Conservation (phyloP, 2,888 invertebrate species). For the Pimpla rufipes region DNA sequence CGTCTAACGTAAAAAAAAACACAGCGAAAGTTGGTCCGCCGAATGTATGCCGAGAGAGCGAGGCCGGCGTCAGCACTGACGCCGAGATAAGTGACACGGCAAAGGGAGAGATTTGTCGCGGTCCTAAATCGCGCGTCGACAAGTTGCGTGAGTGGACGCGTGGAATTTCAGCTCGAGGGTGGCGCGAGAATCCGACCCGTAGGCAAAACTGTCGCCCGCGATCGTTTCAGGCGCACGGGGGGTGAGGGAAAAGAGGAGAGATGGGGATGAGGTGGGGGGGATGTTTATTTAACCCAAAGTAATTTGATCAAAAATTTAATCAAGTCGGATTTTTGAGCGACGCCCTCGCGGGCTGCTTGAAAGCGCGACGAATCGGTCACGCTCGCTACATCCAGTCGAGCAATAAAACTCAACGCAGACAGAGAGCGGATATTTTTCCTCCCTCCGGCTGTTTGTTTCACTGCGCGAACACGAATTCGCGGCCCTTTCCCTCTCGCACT, state of each 20-base stretch:
- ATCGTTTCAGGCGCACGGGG: conserved; percentile 12
- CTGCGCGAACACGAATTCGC: conserved; percentile 75
- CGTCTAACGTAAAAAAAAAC: too few species aligned
- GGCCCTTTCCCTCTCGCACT: conserved; percentile 74
- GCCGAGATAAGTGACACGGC: conserved; percentile 62
- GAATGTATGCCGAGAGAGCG: neutral
- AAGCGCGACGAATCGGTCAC: conserved; percentile 82
- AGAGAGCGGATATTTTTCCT: conserved; percentile 44
- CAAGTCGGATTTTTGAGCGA: conserved; percentile 84
- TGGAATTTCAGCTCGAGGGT: conserved; percentile 75
- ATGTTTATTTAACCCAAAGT: conserved; percentile 85
- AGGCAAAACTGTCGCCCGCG: conserved; percentile 32
- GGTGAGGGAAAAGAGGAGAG: too few species aligned
- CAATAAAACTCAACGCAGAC: conserved; percentile 80
- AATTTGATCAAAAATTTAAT: conserved; percentile 86
- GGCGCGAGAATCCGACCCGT: neutral
- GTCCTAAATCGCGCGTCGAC: conserved; percentile 68
- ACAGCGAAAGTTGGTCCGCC: too few species aligned
- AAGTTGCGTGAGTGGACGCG: conserved; percentile 75
- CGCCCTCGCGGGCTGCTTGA: conserved; percentile 64
- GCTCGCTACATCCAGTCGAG: conserved; percentile 62
- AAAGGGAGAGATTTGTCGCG: conserved; percentile 68
- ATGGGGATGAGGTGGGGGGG: too few species aligned
- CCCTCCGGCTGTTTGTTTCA: conserved; percentile 7
- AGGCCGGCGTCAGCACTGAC: neutral